Evolutionary conservation across 1,140 invertebrate genomes (phyloP).

Genomic region (Agrilus planipennis): DNA sequence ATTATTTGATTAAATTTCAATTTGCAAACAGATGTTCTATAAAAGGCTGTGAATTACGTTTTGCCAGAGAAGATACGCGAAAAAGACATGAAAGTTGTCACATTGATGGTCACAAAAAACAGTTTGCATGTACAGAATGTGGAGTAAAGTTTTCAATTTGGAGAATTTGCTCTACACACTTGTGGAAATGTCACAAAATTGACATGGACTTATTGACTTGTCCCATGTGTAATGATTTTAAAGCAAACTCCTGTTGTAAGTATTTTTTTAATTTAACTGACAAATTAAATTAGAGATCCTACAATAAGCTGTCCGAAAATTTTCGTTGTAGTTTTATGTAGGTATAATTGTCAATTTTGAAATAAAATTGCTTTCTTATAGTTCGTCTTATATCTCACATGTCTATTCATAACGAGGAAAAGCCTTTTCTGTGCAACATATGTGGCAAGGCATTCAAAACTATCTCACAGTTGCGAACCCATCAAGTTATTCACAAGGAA

Average conservation of each 20-base stretch:
- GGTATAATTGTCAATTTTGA: slow-evolving; percentile 6
- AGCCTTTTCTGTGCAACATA: slow-evolving; percentile 43
- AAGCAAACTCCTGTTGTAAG: slow-evolving; percentile 40
- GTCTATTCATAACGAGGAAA: slow-evolving; percentile 46
- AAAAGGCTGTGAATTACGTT: slow-evolving; percentile 39
- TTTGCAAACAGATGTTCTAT: slow-evolving; percentile 35
- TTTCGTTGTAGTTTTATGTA: background rate
- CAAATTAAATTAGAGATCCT: slow-evolving; percentile 1
- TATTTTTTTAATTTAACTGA: slow-evolving; percentile 17
- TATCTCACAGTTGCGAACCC: slow-evolving; percentile 48
- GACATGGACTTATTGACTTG: slow-evolving; percentile 55
- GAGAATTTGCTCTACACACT: slow-evolving; percentile 48
- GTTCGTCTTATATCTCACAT: slow-evolving; percentile 36
- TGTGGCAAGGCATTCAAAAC: slow-evolving; percentile 56
- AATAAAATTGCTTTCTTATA: slow-evolving; percentile 3
- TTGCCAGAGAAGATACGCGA: slow-evolving; percentile 36
- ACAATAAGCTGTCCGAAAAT: background rate
- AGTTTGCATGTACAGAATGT: slow-evolving; percentile 42
- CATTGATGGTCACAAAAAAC: slow-evolving; percentile 28
- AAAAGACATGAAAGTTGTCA: slow-evolving; percentile 40
- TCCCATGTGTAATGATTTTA: slow-evolving; percentile 45
- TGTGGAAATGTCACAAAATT: slow-evolving; percentile 54
- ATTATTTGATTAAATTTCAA: background rate
- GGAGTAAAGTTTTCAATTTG: slow-evolving; percentile 42
- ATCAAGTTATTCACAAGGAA: slow-evolving; percentile 44